Evolutionary conservation across 1,140 invertebrate genomes (phyloP).

Genomic region (Liolophura sinensis): DNA sequence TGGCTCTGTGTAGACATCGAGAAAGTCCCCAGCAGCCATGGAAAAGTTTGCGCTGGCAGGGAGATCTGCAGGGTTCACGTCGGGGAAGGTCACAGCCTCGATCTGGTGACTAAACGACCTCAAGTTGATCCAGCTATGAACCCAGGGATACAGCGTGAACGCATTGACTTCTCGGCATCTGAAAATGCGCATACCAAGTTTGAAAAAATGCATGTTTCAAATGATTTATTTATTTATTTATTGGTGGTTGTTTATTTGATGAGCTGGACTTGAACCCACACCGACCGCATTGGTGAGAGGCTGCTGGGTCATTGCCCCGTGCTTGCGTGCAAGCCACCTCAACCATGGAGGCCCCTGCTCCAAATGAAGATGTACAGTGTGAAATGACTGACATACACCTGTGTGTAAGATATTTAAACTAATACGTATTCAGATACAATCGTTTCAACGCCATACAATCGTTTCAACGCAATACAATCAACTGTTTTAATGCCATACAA

Average conservation of each 20-base stretch:
- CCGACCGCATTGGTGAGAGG: no score
- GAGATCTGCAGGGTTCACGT: constrained; percentile 77
- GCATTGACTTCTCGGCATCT: constrained; percentile 66
- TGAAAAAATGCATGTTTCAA: neutral
- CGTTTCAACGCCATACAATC: no score
- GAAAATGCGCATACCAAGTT: constrained; percentile 9
- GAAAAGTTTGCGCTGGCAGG: constrained; percentile 77
- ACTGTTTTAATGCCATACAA: no score
- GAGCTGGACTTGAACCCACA: no score
- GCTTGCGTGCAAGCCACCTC: no score
- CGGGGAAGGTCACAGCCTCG: constrained; percentile 80
- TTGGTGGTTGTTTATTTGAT: neutral
- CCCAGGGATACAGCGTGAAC: constrained; percentile 86
- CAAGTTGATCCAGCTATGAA: constrained; percentile 92
- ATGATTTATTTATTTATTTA: neutral
- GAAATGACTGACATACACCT: no score
- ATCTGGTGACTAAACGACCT: constrained; percentile 80
- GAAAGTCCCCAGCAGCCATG: constrained; percentile 94
- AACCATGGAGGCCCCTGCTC: no score
- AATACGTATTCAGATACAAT: no score
- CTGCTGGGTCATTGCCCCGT: no score
- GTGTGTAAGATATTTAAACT: no score
- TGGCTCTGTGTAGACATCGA: constrained; percentile 74
- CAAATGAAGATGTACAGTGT: no score
- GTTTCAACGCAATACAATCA: no score